Evolutionary conservation across 2,888 invertebrate species (phyloP), one percentile per base, ranked within the genome.

Genomic region (Margaritifera margaritifera): DNA sequence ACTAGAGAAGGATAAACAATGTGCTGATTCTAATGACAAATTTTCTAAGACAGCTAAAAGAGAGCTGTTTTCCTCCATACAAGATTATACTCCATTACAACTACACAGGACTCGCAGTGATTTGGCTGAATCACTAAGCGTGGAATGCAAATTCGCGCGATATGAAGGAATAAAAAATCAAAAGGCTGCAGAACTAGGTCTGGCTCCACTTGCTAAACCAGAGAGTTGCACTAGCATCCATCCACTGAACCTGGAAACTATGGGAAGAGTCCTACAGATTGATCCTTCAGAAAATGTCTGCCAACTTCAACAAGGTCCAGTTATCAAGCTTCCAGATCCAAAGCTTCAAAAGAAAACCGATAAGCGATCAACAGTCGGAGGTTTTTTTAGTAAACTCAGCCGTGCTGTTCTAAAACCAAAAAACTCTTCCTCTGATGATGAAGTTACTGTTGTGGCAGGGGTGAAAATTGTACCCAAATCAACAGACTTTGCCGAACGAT

Each of bases 311-410:
- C 68, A 80, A 31, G 84, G 83, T 0, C 84, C 84, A 1, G 68
- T 81, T 6, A 31, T 84, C 25, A 78, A 68, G 55, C 50, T 79
- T 20, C 82, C 84, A 18, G 66, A 66, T 24, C 65, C 65, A 50
- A 74, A 71, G 66, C 62, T 60, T 31, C 71, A 61, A 20, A 70
- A 70, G 57, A 19, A 56, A 51, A 72, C 69, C 0, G 83, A 84
- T n/a, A 81, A 80, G 64, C 81, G 79, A 58, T 79, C 83, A 0
- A 80, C 81, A 6, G 73, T 82, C 31, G 77, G 82, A 24, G 81
- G 81, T 59, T 84, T 86, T 65, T 80, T 84, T 62, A 85, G 78
- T 62, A 82, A 81, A 64, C 71, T 86, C 20, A 83, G 85, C 2
- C 72, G 84, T 19, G 80, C 81, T 15, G 84, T 84, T 1, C 71